These are phyloP conservation scores for Cyanistes caeruleus DNA, from an alignment of 2,113 vertebrate species.

Conservation along the genomic window DNA sequence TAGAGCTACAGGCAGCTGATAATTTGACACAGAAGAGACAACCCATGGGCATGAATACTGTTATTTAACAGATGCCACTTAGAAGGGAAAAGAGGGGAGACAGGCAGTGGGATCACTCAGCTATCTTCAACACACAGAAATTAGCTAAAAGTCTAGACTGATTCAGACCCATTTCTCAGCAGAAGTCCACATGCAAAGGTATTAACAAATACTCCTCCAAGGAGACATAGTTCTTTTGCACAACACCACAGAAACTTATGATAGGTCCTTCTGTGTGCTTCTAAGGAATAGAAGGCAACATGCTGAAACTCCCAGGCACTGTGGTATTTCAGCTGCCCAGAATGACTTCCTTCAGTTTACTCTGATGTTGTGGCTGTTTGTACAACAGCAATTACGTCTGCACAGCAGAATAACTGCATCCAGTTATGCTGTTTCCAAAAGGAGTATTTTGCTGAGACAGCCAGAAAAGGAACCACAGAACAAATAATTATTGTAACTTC, in stretches of 20 bases:
- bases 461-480: constrained; percentile 27
- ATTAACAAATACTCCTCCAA: neutral
- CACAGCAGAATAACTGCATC: neutral
- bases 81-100: neutral
- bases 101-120: neutral
- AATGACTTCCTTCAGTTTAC: neutral
- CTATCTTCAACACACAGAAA: neutral
- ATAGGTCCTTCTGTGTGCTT: neutral
- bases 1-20: neutral
- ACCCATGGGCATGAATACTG: neutral
- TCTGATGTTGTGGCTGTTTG: neutral
- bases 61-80: neutral
- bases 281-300: neutral
- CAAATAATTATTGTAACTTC: constrained; percentile 42
- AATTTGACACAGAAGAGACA: neutral
- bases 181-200: neutral
- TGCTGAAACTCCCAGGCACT: neutral
- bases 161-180: neutral
- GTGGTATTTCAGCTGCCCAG: neutral
- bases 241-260: neutral
- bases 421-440: neutral
- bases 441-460: neutral
- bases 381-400: neutral
- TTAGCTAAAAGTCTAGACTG: neutral
- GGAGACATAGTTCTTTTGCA: neutral